phyloP scores from a whole-genome alignment of 1,140 invertebrate genomes.

The Magallana gigas region DNA sequence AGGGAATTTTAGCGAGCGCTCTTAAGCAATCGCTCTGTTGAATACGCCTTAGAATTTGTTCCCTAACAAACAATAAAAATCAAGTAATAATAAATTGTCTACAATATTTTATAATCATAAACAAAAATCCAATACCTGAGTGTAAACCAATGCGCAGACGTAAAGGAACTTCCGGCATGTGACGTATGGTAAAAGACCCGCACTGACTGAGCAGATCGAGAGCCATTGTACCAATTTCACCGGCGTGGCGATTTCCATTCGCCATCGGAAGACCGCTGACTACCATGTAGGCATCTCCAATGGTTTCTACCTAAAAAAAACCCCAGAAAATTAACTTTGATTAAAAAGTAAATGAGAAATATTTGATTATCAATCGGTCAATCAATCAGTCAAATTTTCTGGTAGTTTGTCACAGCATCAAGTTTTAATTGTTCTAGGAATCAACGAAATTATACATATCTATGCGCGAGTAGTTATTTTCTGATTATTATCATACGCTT shows the following conservation, averaged over 20 bases:
- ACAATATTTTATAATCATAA: not conserved
- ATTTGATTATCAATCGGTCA: not conserved
- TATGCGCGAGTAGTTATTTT: too few species aligned
- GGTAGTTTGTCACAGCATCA: too few species aligned
- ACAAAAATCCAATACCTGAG: slow-evolving; percentile 79
- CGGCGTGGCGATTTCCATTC: slow-evolving; percentile 87
- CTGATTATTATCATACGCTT: too few species aligned
- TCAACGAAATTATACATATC: too few species aligned
- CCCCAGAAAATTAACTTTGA: not conserved
- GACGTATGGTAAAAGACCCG: slow-evolving; percentile 90
- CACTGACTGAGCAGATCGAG: slow-evolving; percentile 92
- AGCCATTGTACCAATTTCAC: slow-evolving; percentile 94
- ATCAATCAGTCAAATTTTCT: not conserved
- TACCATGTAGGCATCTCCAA: slow-evolving; percentile 97
- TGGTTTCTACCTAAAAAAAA: slow-evolving; percentile 91
- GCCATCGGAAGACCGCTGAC: slow-evolving; percentile 92
- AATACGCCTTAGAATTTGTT: too few species aligned
- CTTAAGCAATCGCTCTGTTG: too few species aligned
- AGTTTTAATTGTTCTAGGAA: too few species aligned
- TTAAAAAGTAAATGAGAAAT: too few species aligned
- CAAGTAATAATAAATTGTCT: too few species aligned
- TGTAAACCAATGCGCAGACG: slow-evolving; percentile 95
- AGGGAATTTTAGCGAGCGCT: too few species aligned
- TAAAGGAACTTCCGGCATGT: slow-evolving; percentile 91
- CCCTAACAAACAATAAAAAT: too few species aligned